A percentile compares a stretch with the other conserved stretches of the same genome.
These are phyloP conservation scores for Apotomis capreana DNA, from an alignment of 2,888 invertebrate species.

Conservation along the genomic window DNA sequence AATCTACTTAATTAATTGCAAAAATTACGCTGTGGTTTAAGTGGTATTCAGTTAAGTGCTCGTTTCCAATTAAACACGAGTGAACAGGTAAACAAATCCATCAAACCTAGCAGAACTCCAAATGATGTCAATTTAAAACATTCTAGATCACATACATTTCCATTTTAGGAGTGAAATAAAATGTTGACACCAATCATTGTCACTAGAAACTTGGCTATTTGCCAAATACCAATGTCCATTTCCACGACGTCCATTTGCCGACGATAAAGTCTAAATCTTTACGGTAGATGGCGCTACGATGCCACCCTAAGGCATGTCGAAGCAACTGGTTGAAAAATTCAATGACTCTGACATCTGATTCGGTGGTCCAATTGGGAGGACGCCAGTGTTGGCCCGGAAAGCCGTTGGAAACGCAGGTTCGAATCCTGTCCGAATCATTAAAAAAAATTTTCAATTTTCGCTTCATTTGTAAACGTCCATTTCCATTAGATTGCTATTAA, in stretches of 20 bases:
- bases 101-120: not conserved
- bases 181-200: conserved; percentile 30
- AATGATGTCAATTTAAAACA: conserved; percentile 16
- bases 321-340: too few species aligned
- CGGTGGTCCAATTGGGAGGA: too few species aligned
- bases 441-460: too few species aligned
- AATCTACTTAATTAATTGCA: not conserved
- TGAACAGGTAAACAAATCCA: conserved; percentile 4
- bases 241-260: too few species aligned
- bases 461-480: too few species aligned
- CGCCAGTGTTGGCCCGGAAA: too few species aligned
- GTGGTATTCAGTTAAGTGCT: conserved; percentile 2
- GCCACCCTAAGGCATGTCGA: too few species aligned
- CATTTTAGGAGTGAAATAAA: conserved; percentile 30
- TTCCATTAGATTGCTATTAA: conserved; percentile 15
- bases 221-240: conserved; percentile 23
- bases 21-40: not conserved
- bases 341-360: too few species aligned
- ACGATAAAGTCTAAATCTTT: too few species aligned
- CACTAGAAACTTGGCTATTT: conserved; percentile 15
- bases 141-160: conserved; percentile 34
- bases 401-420: too few species aligned
- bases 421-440: too few species aligned
- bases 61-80: not conserved
- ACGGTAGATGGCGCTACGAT: too few species aligned